Conservation (phyloP, 2,113 vertebrate species). For the Misgurnus mizolepis region DNA sequence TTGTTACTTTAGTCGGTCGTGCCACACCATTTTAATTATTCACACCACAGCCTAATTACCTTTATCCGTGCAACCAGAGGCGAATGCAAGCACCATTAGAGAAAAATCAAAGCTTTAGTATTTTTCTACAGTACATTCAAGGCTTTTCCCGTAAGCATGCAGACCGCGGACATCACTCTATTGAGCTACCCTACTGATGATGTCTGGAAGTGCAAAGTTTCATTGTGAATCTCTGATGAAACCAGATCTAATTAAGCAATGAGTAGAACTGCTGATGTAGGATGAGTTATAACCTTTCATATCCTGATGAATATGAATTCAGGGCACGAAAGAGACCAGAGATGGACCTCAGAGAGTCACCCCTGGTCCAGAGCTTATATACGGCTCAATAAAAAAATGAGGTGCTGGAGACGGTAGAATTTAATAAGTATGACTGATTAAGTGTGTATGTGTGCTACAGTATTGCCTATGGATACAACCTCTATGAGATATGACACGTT, state of each 20-base stretch:
- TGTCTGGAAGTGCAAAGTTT: conserved; percentile 34
- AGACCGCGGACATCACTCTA: not conserved
- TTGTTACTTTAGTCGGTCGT: conserved; percentile 67
- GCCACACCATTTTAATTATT: conserved; percentile 76
- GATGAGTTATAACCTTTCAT: conserved; percentile 33
- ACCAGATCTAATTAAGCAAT: not conserved
- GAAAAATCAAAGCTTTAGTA: conserved; percentile 68
- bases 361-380: not conserved
- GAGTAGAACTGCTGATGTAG: conserved; percentile 21
- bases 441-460: not conserved
- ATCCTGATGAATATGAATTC: conserved; percentile 36
- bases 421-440: not conserved
- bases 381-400: not conserved
- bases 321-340: not conserved
- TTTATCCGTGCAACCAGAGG: conserved; percentile 74
- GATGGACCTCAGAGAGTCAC: not conserved
- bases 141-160: conserved; percentile 59
- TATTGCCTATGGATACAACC: conserved; percentile 24
- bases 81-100: conserved; percentile 74
- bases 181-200: not conserved
- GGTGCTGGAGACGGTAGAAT: not conserved
- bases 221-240: conserved; percentile 1
- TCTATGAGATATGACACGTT: conserved; percentile 2
- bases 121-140: conserved; percentile 38
- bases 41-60: conserved; percentile 75